Evolutionary conservation across 2,797 vertebrate species (phyloP).

Genomic region (Gymnothorax reevesii): DNA sequence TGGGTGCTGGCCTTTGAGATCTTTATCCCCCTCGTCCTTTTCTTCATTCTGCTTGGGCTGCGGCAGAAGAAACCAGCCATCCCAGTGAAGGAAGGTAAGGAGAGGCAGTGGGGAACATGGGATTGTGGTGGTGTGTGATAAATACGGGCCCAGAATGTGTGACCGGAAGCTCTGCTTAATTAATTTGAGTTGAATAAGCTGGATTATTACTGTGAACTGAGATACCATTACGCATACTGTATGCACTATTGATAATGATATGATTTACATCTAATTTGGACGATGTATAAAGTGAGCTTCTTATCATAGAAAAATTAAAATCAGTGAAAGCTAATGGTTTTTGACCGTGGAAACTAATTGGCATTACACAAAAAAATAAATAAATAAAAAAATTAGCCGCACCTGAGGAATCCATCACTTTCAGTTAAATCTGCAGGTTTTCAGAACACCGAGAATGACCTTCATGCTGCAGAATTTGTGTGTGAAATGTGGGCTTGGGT

Average conservation of each 20-base stretch:
- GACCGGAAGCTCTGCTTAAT: background rate
- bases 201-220: background rate
- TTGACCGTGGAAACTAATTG: background rate
- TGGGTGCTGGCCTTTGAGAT: conserved; percentile 97
- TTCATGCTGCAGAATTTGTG: background rate
- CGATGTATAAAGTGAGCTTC: background rate
- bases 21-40: conserved; percentile 94
- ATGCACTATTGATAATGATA: background rate
- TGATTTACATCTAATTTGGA: background rate
- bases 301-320: background rate
- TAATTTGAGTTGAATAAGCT: background rate
- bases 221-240: background rate
- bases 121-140: background rate
- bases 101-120: background rate
- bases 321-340: background rate
- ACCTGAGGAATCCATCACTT: background rate
- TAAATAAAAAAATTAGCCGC: background rate
- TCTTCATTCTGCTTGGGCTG: conserved; percentile 93
- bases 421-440: background rate
- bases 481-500: background rate
- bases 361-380: background rate
- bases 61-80: conserved; percentile 95
- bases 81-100: conserved; percentile 94
- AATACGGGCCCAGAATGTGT: background rate
- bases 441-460: background rate